Conservation (phyloP, 2,113 vertebrate genomes). For the Daboia siamensis region DNA sequence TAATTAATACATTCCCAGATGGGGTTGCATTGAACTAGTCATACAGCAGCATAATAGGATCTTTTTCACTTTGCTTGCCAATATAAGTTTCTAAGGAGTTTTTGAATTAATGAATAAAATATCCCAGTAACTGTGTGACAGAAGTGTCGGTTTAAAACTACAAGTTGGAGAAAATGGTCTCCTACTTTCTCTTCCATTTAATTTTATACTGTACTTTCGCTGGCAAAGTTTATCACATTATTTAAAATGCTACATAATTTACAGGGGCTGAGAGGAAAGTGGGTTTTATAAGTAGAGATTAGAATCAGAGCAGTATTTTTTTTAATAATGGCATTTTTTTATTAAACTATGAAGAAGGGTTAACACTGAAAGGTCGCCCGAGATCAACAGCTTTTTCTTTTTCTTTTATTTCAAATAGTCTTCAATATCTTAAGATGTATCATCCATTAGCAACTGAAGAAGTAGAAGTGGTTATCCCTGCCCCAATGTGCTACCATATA, state of each 20-base stretch:
- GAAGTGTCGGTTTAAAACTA: neutral
- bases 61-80: neutral
- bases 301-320: conserved; percentile 1
- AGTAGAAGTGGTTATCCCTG: conserved; percentile 24
- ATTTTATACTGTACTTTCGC: neutral
- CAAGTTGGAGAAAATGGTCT: neutral
- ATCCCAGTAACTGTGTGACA: neutral
- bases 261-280: neutral
- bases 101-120: neutral
- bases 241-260: neutral
- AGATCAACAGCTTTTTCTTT: conserved; percentile 58
- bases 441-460: conserved; percentile 48
- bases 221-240: neutral
- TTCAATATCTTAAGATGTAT: conserved; percentile 54
- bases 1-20: neutral
- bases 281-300: conserved; percentile 1
- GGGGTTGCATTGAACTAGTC: neutral
- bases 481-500: conserved; percentile 43
- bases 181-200: neutral
- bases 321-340: neutral
- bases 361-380: conserved; percentile 30
- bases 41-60: neutral
- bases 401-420: conserved; percentile 46
- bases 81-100: neutral
- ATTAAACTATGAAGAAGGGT: conserved; percentile 22